A percentile compares a stretch with the other conserved stretches of the same genome.
Evolutionary conservation across 2,113 vertebrate genomes (phyloP).

Genomic region (Phasianus colchicus): DNA sequence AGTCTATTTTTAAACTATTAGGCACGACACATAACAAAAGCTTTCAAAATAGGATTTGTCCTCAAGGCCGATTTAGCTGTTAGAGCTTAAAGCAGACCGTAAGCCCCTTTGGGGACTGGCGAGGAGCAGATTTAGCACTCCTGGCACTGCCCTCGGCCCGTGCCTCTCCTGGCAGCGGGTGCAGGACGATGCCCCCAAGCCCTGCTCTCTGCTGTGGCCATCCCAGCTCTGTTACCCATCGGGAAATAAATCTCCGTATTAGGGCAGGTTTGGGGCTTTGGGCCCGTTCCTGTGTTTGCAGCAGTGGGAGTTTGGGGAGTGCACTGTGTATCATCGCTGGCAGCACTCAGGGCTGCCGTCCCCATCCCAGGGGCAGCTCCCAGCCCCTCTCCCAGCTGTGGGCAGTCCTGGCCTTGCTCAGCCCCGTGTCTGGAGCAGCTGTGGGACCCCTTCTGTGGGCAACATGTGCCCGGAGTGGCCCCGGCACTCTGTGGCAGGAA

Average conservation of each 20-base stretch:
- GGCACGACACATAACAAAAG: slow-evolving; percentile 47
- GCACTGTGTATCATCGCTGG: not conserved
- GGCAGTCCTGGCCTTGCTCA: not conserved
- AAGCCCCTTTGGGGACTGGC: not conserved
- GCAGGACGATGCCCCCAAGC: not conserved
- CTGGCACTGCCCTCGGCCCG: not conserved
- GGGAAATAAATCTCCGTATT: not conserved
- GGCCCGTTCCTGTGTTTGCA: not conserved
- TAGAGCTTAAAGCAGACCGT: slow-evolving; percentile 56
- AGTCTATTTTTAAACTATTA: slow-evolving; percentile 58
- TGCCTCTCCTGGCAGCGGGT: not conserved
- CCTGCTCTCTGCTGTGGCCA: not conserved
- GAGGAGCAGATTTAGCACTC: not conserved
- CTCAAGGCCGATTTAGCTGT: slow-evolving; percentile 65
- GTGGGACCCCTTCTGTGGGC: too few relatives aligned
- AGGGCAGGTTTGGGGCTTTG: not conserved
- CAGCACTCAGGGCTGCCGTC: not conserved
- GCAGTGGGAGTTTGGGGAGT: not conserved
- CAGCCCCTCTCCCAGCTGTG: not conserved
- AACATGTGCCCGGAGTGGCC: not conserved
- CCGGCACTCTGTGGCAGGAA: not conserved
- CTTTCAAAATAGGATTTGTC: slow-evolving; percentile 69
- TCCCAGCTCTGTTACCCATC: not conserved
- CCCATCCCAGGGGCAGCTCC: not conserved
- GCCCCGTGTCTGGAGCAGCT: not conserved